Evolutionary conservation across 64 coral and sea anemone genomes (phyloP).

Genomic region (Dendronephthya gigantea): DNA sequence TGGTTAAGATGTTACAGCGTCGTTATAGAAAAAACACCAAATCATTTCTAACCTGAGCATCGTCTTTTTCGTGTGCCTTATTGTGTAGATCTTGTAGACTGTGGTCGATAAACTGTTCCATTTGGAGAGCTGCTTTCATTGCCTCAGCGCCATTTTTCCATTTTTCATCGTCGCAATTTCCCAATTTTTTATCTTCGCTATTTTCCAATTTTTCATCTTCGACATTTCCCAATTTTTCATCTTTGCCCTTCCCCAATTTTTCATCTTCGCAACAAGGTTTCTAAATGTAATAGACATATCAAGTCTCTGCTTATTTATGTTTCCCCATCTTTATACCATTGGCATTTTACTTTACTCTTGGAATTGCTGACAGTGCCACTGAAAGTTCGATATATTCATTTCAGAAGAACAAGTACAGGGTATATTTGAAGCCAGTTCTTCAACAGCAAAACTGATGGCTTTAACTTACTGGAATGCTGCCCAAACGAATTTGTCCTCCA

Average conservation of each 20-base stretch:
- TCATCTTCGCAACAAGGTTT: too few relatives aligned
- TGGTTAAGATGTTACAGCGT: too few relatives aligned
- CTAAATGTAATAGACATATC: neutral
- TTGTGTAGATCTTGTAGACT: constrained; percentile 36
- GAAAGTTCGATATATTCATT: too few relatives aligned
- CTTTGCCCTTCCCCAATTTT: too few relatives aligned
- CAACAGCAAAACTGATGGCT: neutral
- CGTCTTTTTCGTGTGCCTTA: neutral
- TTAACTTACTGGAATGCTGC: constrained; percentile 28
- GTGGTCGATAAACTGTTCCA: constrained; percentile 51
- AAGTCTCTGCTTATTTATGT: neutral
- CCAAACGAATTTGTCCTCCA: constrained; percentile 42
- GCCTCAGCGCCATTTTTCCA: constrained; percentile 62
- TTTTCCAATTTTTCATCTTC: too few relatives aligned
- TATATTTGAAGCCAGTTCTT: too few relatives aligned
- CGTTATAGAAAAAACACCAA: too few relatives aligned
- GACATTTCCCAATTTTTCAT: too few relatives aligned
- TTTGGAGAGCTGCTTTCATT: constrained; percentile 37
- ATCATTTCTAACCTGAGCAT: constrained; percentile 70
- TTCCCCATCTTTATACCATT: neutral
- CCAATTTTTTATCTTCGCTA: too few relatives aligned
- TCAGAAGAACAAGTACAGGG: too few relatives aligned
- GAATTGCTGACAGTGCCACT: too few relatives aligned
- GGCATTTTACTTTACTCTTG: too few relatives aligned
- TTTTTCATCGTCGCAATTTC: constrained; percentile 32